These are phyloP conservation scores for Drosophila murphyi DNA, from an alignment of 1,140 invertebrate species.

Conservation along the genomic window DNA sequence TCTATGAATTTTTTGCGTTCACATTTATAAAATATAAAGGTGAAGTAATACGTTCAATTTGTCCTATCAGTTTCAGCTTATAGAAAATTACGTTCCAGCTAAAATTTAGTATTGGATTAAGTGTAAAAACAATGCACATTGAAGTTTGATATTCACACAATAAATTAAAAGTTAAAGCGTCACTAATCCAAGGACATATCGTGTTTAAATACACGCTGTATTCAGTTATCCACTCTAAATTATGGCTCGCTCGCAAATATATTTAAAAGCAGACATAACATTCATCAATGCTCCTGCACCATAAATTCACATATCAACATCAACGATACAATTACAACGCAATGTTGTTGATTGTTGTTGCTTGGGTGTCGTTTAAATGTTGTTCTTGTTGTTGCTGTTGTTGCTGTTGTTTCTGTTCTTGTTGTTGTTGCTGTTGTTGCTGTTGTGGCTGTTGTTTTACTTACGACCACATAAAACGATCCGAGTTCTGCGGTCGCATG, in stretches of 20 bases:
- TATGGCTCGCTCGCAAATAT: not conserved
- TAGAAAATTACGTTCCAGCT: too few species aligned
- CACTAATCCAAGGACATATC: too few species aligned
- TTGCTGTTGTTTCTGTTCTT: too few species aligned
- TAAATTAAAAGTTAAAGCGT: too few species aligned
- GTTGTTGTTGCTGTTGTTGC: not conserved
- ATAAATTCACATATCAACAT: conserved; percentile 54
- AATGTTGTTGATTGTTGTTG: conserved; percentile 39
- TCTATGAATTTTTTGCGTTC: too few species aligned
- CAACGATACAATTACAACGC: conserved; percentile 60
- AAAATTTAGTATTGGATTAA: too few species aligned
- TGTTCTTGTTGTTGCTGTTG: not conserved
- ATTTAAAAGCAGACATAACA: conserved; percentile 9
- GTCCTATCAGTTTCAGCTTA: too few species aligned
- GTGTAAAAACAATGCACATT: too few species aligned
- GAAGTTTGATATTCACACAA: too few species aligned
- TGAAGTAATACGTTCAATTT: too few species aligned
- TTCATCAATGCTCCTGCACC: conserved; percentile 13
- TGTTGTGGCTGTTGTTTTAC: conserved; percentile 74
- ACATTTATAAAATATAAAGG: too few species aligned
- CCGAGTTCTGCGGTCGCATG: conserved; percentile 87
- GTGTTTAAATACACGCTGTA: not conserved
- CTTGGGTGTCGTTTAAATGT: not conserved
- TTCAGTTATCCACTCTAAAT: not conserved
- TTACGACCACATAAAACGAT: conserved; percentile 90